These are phyloP conservation scores for Astyanax mexicanus DNA, from an alignment of 2,797 vertebrate genomes.

Conservation along the genomic window DNA sequence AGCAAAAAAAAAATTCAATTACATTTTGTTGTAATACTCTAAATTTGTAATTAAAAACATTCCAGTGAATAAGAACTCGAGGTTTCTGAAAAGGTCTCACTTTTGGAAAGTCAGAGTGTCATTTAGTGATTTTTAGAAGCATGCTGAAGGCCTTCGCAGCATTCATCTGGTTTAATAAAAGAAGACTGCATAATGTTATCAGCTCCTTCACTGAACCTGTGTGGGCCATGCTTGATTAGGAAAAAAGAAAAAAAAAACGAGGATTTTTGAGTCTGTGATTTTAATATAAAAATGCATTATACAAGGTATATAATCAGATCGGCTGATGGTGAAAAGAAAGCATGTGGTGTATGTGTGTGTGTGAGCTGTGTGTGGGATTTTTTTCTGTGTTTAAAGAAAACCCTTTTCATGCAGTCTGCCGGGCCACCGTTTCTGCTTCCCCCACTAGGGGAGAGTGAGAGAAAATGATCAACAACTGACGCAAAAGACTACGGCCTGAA, in stretches of 20 bases:
- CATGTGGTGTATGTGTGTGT: not conserved
- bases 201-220: not conserved
- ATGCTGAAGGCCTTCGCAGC: not conserved
- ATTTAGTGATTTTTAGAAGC: too few species aligned
- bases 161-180: not conserved
- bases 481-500: conserved; percentile 45
- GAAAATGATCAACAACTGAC: conserved; percentile 54
- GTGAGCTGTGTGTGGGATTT: not conserved
- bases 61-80: too few species aligned
- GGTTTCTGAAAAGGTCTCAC: too few species aligned
- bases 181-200: not conserved
- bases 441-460: not conserved
- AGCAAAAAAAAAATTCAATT: too few species aligned
- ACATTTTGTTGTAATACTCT: too few species aligned
- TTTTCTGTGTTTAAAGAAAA: conserved; percentile 19
- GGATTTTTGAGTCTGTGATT: not conserved
- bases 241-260: not conserved
- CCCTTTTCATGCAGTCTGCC: conserved; percentile 8
- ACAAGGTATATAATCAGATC: conserved; percentile 10
- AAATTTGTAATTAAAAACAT: too few species aligned
- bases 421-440: conserved; percentile 50
- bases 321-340: not conserved
- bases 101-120: too few species aligned
- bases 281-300: not conserved
- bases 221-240: not conserved